These are phyloP conservation scores for Hucho hucho DNA, from an alignment of 2,113 vertebrate species.

Conservation along the genomic window DNA sequence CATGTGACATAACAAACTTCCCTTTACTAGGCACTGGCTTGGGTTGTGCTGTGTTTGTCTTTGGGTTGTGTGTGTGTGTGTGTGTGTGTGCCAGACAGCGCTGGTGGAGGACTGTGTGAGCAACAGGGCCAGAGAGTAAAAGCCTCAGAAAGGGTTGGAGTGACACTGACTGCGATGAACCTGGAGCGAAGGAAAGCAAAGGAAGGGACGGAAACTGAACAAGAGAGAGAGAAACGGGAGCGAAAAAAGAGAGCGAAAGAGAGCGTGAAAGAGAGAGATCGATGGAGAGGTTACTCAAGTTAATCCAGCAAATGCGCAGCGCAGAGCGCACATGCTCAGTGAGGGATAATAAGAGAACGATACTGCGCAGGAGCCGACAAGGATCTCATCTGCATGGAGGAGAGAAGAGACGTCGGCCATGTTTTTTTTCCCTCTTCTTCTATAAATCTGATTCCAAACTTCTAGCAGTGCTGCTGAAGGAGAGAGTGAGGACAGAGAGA, in stretches of 20 bases:
- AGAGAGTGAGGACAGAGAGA: slow-evolving; percentile 31
- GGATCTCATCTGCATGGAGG: slow-evolving; percentile 32
- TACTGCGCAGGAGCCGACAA: slow-evolving; percentile 48
- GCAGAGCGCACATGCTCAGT: slow-evolving; percentile 37
- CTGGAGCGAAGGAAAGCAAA: neutral
- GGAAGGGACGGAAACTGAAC: slow-evolving; percentile 43
- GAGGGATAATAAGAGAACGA: slow-evolving; percentile 42
- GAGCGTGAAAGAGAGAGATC: slow-evolving; percentile 34
- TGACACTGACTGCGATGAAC: slow-evolving; percentile 33
- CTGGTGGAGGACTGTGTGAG: slow-evolving; percentile 34
- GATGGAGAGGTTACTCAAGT: slow-evolving; percentile 44
- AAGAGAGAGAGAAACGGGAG: slow-evolving; percentile 38
- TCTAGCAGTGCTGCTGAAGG: slow-evolving; percentile 39
- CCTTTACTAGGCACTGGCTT: slow-evolving; percentile 64
- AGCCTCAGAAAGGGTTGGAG: slow-evolving; percentile 38
- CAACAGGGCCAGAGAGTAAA: slow-evolving; percentile 43
- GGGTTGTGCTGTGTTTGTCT: slow-evolving; percentile 51
- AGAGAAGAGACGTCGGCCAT: slow-evolving; percentile 44
- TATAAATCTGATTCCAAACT: slow-evolving; percentile 39
- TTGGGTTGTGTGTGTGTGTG: neutral
- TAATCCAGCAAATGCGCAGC: slow-evolving; percentile 45
- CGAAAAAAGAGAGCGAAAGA: slow-evolving; percentile 11
- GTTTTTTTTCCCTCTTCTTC: slow-evolving; percentile 38
- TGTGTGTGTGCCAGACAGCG: slow-evolving; percentile 16
- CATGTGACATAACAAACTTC: slow-evolving; percentile 62